Base-by-base conservation (phyloP, 2,113 vertebrate genomes). In the Thinocorus orbignyianus region DNA sequence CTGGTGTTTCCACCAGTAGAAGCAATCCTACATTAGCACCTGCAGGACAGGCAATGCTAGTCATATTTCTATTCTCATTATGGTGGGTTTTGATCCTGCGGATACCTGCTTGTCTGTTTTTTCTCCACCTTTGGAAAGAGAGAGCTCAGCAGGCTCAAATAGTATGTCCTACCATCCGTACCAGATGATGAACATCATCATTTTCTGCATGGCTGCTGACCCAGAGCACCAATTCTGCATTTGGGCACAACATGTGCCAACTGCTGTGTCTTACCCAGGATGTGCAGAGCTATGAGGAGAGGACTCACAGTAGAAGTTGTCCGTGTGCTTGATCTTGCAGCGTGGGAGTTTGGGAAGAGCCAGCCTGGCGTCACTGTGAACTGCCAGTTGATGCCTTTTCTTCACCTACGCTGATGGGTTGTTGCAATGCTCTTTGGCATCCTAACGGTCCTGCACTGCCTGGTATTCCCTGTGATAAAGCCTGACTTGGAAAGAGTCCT, bases 401-500 rank as follows among this genome's bases (percentile, higher is more conserved):
- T 77, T 81, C 88, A 37, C 51, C 39, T 81, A 16, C 4, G 2
- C 26, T 49, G 48, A 51, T 78, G 0, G 0, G 8, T 64, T 78
- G 31, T 79, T 90, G 52, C 74, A 86, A 62, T 2, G 5, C 10
- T 68, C 25, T 52, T 71, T 30, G 41, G 17, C 88, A 72, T 65
- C 60, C 52, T 51, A 55, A 80, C 54, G 77, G 79, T 86, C 26
- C 80, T 78, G 81, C 52, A 65, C 65, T 57, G 86, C 80, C 62
- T 96, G 92, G 93, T 76, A 93, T 51, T 81, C 5, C 4, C 11
- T 68, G 35, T 79, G 94, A 96, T 92, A 95, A 89, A 93, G 6
- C 51, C 41, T 66, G 73, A 70, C 81, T 97, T 97, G 95, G 96
- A 97, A 96, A 83, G 66, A 26, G 58, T 93, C 96, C 96, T 92